phyloP scores from a whole-genome alignment of 2,888 invertebrate genomes.

The Ectropis crepuscularia region DNA sequence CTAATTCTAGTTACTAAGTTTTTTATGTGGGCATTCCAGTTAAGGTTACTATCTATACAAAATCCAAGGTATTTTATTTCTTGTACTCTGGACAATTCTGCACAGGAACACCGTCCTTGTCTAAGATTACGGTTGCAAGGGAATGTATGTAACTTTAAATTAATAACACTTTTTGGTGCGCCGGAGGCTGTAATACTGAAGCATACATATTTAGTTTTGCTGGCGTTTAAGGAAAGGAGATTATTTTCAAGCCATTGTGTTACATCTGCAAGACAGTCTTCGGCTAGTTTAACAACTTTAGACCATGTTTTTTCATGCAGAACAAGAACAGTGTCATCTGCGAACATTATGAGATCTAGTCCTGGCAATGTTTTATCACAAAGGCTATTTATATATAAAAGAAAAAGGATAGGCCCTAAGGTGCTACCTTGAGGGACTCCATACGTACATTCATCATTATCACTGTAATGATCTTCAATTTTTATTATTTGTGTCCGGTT shows the following conservation, averaged over 20 bases:
- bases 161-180: too few species aligned
- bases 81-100: too few species aligned
- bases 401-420: not conserved
- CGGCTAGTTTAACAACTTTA: not conserved
- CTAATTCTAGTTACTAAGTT: too few species aligned
- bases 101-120: too few species aligned
- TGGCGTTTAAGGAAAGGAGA: not conserved
- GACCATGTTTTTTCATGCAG: not conserved
- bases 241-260: not conserved
- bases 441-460: not conserved
- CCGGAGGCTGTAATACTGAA: too few species aligned
- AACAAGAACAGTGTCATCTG: not conserved
- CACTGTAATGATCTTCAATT: not conserved
- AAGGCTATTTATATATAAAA: not conserved
- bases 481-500: not conserved
- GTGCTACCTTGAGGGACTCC: not conserved
- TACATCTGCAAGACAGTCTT: not conserved
- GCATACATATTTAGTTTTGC: too few species aligned
- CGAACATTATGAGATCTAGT: not conserved
- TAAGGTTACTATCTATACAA: too few species aligned
- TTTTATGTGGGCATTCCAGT: too few species aligned
- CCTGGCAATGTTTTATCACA: not conserved
- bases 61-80: too few species aligned
- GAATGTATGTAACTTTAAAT: too few species aligned
- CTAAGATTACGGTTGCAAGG: too few species aligned